phyloP scores from a whole-genome alignment of 2,797 vertebrate species.

The Monodelphis domestica region DNA sequence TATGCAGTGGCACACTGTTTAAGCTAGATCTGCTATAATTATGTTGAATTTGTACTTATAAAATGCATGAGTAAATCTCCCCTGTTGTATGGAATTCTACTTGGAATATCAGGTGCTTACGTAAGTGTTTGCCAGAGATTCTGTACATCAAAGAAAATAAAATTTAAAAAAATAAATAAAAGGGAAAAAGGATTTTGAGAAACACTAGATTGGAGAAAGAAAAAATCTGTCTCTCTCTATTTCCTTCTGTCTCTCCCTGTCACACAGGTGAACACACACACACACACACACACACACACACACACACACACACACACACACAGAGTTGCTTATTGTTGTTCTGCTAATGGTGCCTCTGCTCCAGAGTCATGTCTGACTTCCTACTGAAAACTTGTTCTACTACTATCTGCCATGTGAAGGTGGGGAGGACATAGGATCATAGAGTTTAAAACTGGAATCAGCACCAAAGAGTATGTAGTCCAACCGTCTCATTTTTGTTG shows the following conservation, averaged over 20 bases:
- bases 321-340: not conserved
- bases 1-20: not conserved
- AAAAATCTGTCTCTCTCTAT: not conserved
- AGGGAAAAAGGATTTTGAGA: not conserved
- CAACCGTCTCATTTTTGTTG: not conserved
- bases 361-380: not conserved
- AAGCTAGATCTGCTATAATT: not conserved
- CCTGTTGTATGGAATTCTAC: not conserved
- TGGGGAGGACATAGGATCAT: not conserved
- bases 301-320: not conserved
- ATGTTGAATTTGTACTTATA: not conserved
- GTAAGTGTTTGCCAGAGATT: not conserved
- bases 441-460: not conserved
- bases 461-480: not conserved
- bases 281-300: not conserved
- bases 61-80: not conserved
- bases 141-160: not conserved
- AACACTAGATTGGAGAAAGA: not conserved
- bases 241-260: not conserved
- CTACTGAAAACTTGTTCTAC: not conserved
- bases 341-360: not conserved
- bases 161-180: no score
- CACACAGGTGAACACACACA: not conserved
- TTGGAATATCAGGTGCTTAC: not conserved
- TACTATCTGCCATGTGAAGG: not conserved